A percentile compares a stretch with the other conserved stretches of the same genome.
These are phyloP conservation scores for Notolepis coatsorum DNA, from an alignment of 2,797 vertebrate genomes.

Conservation along the genomic window DNA sequence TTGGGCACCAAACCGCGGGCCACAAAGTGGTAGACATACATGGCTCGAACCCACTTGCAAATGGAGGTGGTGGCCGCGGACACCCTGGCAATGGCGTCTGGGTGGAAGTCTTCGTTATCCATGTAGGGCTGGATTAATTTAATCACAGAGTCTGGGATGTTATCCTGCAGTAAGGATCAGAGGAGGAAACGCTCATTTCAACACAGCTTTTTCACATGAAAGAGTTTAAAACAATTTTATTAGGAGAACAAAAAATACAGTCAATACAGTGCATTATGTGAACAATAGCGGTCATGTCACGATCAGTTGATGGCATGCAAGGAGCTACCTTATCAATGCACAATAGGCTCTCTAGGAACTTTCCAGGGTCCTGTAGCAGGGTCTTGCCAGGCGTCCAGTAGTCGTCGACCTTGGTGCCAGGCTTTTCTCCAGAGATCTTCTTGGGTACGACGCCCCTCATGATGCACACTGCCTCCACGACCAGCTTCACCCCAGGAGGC, in stretches of 20 bases:
- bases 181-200: constrained; percentile 9
- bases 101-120: constrained; percentile 90
- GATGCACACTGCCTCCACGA: constrained; percentile 96
- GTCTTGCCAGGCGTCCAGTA: constrained; percentile 91
- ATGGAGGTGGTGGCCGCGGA: constrained; percentile 95
- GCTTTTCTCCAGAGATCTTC: constrained; percentile 91
- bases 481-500: constrained; percentile 90
- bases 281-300: too few species aligned
- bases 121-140: constrained; percentile 93
- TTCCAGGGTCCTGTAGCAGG: constrained; percentile 90
- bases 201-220: too few species aligned
- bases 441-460: constrained; percentile 93
- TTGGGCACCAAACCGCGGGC: constrained; percentile 93
- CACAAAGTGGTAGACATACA: constrained; percentile 92
- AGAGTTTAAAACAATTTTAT: too few species aligned
- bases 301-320: too few species aligned
- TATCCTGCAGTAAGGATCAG: constrained; percentile 80
- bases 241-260: too few species aligned
- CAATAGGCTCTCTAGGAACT: constrained; percentile 89
- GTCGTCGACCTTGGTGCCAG: constrained; percentile 95
- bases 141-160: constrained; percentile 85
- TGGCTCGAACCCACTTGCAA: constrained; percentile 94
- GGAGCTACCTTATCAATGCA: constrained; percentile 89
- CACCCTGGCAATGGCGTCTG: constrained; percentile 89
- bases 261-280: too few species aligned